Evolutionary conservation across 2,113 vertebrate genomes (phyloP), one percentile per base, ranked within the genome.

Genomic region (Ictalurus punctatus): DNA sequence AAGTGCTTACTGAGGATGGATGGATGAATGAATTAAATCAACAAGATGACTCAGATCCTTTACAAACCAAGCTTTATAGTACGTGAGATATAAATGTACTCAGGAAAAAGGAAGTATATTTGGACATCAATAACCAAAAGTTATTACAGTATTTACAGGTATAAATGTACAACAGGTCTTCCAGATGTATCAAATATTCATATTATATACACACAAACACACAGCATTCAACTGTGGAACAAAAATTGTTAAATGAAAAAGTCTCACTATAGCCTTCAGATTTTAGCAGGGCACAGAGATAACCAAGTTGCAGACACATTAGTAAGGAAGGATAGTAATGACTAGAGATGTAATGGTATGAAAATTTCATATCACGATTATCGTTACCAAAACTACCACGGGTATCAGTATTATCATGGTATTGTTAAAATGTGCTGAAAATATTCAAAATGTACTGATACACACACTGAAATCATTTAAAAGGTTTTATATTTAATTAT

Each of bases 61-160:
- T 90, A 89, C 3, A 89, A 92, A 90, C 86, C 90, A 87, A 84
- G 91, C 79, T 87, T 92, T 76, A 89, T 83, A 83, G 89, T 92
- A 89, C 90, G 90, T 92, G 74, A 92, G 92, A 89, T 91, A 90
- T 87, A 67, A 91, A 59, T 81, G 30, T 59, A 34, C 30, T 82
- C 54, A 82, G 10, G 30, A 58, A 78, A 74, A 82, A 59, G 34
- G 30, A 67, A 48, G 37, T 54, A 83, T 56, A 34, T 27, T 76
- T 54, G 34, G 63, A 87, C 90, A 87, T 92, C 25, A 90, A 90
- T 90, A 84, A 89, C 92, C 92, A 85, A 89, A 83, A 82, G 76
- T 92, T 95, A 95, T 90, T 89, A 95, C 95, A 95, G 94, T 95
- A 95, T 94, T 94, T 95, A 95, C 94, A 96, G 9, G 81, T 90